These are phyloP conservation scores for Notiomystis cincta DNA, from an alignment of 2,113 vertebrate genomes.

Conservation along the genomic window DNA sequence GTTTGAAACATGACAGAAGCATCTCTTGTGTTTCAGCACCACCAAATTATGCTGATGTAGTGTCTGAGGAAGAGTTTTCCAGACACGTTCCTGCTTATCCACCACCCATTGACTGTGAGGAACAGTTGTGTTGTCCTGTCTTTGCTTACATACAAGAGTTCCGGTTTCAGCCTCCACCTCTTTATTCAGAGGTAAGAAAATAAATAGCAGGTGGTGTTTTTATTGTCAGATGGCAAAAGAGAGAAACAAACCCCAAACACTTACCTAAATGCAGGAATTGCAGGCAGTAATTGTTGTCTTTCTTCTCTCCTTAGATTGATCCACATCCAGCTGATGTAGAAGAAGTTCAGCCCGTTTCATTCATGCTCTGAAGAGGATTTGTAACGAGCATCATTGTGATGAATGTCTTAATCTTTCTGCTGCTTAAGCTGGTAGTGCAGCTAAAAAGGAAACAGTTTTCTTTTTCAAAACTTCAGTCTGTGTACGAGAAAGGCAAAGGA, in stretches of 20 bases:
- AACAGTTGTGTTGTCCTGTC: slow-evolving; percentile 68
- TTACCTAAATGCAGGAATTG: background rate
- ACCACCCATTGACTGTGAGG: slow-evolving; percentile 58
- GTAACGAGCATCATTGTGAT: slow-evolving; percentile 12
- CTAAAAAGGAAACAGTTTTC: slow-evolving; percentile 18
- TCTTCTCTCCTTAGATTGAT: slow-evolving; percentile 67
- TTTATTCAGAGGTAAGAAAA: slow-evolving; percentile 81
- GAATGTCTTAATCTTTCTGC: slow-evolving; percentile 28
- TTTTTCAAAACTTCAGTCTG: background rate
- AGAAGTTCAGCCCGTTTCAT: slow-evolving; percentile 63
- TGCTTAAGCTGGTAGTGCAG: slow-evolving; percentile 33
- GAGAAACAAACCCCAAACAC: background rate
- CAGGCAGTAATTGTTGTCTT: background rate
- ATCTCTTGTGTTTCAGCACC: slow-evolving; percentile 70
- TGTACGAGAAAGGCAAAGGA: background rate
- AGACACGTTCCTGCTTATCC: slow-evolving; percentile 62
- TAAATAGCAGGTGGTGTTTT: slow-evolving; percentile 11
- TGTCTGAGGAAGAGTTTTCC: slow-evolving; percentile 79
- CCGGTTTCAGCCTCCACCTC: slow-evolving; percentile 81
- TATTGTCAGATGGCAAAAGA: background rate
- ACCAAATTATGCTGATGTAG: slow-evolving; percentile 82
- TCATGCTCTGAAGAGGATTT: slow-evolving; percentile 62
- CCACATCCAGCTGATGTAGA: slow-evolving; percentile 71
- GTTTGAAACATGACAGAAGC: background rate
- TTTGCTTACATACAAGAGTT: slow-evolving; percentile 81